phyloP scores from a whole-genome alignment of 2,888 invertebrate species.

The Brachycybe producta region DNA sequence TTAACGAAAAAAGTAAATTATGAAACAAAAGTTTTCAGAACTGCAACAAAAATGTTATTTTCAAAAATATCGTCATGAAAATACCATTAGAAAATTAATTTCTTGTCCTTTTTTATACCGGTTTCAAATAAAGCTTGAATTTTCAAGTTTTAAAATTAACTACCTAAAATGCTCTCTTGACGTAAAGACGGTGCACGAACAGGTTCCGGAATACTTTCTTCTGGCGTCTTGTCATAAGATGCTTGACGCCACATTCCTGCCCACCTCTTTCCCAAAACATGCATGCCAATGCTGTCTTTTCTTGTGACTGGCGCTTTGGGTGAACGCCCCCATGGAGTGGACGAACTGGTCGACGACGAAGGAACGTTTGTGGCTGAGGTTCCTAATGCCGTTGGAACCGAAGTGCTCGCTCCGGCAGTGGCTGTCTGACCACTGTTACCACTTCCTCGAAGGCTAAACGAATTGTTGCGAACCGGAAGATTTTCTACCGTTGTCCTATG shows the following conservation, averaged over 20 bases:
- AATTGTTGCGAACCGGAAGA: constrained; percentile 5
- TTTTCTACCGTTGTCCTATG: constrained; percentile 9
- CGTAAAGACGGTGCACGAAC: not conserved
- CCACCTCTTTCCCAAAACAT: constrained; percentile 16
- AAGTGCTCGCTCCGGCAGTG: not conserved
- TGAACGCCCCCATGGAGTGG: constrained; percentile 6
- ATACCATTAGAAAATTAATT: too few relatives aligned
- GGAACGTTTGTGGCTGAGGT: not conserved
- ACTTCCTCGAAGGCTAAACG: constrained; percentile 23
- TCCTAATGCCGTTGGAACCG: constrained; percentile 7
- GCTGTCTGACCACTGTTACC: not conserved
- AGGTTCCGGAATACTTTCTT: constrained; percentile 15
- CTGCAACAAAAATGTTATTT: too few relatives aligned
- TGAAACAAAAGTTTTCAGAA: too few relatives aligned
- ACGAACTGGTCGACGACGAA: not conserved
- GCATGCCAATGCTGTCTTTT: constrained; percentile 10
- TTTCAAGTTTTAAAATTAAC: not conserved
- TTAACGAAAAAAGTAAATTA: too few relatives aligned
- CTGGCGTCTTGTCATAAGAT: constrained; percentile 18
- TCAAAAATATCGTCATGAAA: too few relatives aligned
- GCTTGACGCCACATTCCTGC: constrained; percentile 18
- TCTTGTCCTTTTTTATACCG: too few relatives aligned
- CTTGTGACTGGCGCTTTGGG: constrained; percentile 2
- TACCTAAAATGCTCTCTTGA: constrained; percentile 15
- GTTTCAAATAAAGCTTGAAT: too few relatives aligned